These are phyloP conservation scores for Silurus aristotelis DNA, from an alignment of 2,797 vertebrate species.

Conservation along the genomic window DNA sequence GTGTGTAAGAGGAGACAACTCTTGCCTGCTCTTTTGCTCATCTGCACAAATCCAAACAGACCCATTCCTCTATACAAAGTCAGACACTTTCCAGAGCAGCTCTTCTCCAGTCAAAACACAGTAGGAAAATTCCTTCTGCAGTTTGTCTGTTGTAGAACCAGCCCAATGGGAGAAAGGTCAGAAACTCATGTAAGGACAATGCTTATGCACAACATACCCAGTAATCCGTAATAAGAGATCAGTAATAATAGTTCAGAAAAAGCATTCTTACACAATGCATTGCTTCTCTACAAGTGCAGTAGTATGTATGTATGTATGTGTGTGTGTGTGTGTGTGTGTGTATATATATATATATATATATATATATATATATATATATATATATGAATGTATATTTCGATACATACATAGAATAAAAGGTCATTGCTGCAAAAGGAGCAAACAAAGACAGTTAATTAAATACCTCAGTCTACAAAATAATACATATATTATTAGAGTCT, in stretches of 20 bases:
- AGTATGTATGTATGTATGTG: neutral
- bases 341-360: neutral
- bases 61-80: constrained; percentile 42
- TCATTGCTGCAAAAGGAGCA: neutral
- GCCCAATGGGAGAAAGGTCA: constrained; percentile 49
- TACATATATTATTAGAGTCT: neutral
- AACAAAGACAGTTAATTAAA: neutral
- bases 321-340: too few species aligned
- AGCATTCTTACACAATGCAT: neutral
- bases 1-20: constrained; percentile 44
- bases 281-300: neutral
- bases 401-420: neutral
- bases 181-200: constrained; percentile 38
- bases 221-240: neutral
- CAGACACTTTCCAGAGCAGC: constrained; percentile 50
- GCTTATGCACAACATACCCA: constrained; percentile 7
- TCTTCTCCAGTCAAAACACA: constrained; percentile 43
- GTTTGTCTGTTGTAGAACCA: constrained; percentile 22
- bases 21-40: constrained; percentile 40
- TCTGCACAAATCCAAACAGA: constrained; percentile 56
- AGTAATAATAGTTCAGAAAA: neutral
- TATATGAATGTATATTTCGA: neutral
- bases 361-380: neutral
- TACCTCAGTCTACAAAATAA: neutral
- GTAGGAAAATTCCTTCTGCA: constrained; percentile 36